Evolutionary conservation across 2,888 invertebrate genomes (phyloP), one percentile per base, ranked within the genome.

Genomic region (Latheticus oryzae): DNA sequence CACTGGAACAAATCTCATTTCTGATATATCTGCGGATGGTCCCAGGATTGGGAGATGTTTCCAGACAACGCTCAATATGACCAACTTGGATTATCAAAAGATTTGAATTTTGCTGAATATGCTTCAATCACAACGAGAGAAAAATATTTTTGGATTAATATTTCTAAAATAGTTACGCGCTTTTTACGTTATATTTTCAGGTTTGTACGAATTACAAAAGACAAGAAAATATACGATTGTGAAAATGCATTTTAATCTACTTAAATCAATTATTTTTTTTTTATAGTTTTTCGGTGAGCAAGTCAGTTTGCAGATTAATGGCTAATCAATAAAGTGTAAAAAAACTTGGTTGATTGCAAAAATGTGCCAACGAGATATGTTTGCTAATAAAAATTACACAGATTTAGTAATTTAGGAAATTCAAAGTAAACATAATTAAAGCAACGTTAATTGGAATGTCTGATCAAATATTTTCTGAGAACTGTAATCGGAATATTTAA

Each of bases 61-160:
- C 33, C 26, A 24, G 47, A 32, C 47, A 17, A 3, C 8, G 8
- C 42, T 51, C 52, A 33, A 40, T 38, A 48, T 55, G 55, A 55
- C 47, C 55, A 40, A 47, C 23, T 47, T 40, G 26, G 38, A 48
- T 54, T 54, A 54, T 54, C 54, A 38, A 54, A 54, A 47, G 45
- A 54, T 54, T 54, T 43, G 28, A 37, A 54, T 53, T 53, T 43
- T 35, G 53, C 53, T 43, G 43, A 43, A 54, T 26, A 45, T 54
- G 17, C 35, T 54, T 37, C 45, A 43, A 45, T 53, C 33, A 33
- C 11, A 37, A 54, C 37, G 37, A 54, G 45, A 54, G 37, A 43
- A 53, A 54, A 33, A 54, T 45, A 54, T 35, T 43, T 17, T 9
- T 5, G 35, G 33, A 38, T 38, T 54, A 54, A n/a, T n/a, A n/a